These are phyloP conservation scores for Pinctada fucata DNA, from an alignment of 2,888 invertebrate genomes.

Conservation along the genomic window DNA sequence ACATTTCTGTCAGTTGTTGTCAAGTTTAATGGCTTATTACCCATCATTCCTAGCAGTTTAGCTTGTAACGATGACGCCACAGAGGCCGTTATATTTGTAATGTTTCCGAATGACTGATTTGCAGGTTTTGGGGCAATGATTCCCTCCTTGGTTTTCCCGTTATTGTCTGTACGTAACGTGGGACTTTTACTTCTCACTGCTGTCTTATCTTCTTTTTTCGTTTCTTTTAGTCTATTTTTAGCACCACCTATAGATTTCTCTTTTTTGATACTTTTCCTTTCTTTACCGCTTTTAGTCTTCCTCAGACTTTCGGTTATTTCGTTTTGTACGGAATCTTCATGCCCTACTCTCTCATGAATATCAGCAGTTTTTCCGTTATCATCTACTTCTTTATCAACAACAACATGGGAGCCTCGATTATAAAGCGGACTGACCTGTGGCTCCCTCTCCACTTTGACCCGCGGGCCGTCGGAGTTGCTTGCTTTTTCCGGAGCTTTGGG, in stretches of 20 bases:
- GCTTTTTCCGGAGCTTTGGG: too few relatives aligned
- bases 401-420: too few relatives aligned
- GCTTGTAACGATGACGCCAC: not conserved
- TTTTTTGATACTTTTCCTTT: not conserved
- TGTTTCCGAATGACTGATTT: not conserved
- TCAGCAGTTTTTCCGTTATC: too few relatives aligned
- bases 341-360: too few relatives aligned
- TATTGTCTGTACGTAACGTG: not conserved
- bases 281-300: not conserved
- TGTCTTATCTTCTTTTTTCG: not conserved
- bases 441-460: too few relatives aligned
- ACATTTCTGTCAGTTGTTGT: not conserved
- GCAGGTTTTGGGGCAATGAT: not conserved
- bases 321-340: too few relatives aligned
- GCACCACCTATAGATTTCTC: not conserved
- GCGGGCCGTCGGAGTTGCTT: too few relatives aligned
- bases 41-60: not conserved
- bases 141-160: not conserved
- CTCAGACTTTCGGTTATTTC: not conserved
- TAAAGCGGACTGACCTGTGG: too few relatives aligned
- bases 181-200: not conserved
- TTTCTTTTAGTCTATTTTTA: not conserved
- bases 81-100: not conserved
- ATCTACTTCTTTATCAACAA: too few relatives aligned
- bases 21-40: not conserved